A percentile compares a stretch with the other conserved stretches of the same genome.
These are phyloP conservation scores for Platypus cylindrus DNA, from an alignment of 2,888 invertebrate species.

Conservation along the genomic window DNA sequence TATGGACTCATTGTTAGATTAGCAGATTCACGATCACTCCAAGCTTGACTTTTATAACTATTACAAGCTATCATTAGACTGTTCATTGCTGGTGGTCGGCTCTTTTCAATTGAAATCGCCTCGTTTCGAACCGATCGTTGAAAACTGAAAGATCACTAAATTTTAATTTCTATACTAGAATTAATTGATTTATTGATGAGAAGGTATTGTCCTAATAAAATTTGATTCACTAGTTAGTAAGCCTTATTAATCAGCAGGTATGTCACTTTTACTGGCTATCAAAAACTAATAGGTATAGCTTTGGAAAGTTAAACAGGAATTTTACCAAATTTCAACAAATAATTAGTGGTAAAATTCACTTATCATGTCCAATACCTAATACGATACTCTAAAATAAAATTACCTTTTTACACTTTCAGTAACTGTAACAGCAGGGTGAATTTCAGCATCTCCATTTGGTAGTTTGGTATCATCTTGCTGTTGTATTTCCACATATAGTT, in stretches of 20 bases:
- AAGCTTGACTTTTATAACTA: slow-evolving; percentile 57
- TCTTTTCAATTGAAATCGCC: slow-evolving; percentile 50
- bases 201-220: no score
- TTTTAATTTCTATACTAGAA: not conserved
- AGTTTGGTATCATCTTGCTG: no score
- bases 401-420: slow-evolving; percentile 32
- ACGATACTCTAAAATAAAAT: no score
- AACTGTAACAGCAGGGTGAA: slow-evolving; percentile 22
- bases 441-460: slow-evolving; percentile 42
- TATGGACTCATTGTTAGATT: slow-evolving; percentile 36
- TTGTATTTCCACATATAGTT: slow-evolving; percentile 32
- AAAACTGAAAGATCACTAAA: no score
- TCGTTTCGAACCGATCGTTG: slow-evolving; percentile 36
- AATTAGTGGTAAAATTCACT: no score
- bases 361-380: no score
- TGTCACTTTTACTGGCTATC: no score
- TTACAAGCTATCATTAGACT: slow-evolving; percentile 64
- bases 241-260: no score
- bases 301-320: no score
- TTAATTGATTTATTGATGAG: not conserved
- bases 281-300: no score
- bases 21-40: slow-evolving; percentile 32
- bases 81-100: slow-evolving; percentile 59
- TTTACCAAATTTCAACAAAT: no score
- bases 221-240: no score